Base-by-base conservation (phyloP, 2,888 invertebrate species). In the Brassicogethes aeneus region DNA sequence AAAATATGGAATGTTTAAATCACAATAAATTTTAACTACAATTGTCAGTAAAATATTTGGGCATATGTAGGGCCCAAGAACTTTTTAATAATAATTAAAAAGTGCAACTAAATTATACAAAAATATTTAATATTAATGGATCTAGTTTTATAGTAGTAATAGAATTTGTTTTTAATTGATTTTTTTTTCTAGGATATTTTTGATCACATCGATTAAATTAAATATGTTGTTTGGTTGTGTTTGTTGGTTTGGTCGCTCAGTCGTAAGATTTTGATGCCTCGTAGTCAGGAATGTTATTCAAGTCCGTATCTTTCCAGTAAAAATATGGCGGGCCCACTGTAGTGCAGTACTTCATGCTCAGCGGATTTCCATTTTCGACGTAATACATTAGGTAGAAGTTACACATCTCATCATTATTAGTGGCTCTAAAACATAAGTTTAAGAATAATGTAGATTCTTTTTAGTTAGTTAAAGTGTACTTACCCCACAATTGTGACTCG, bases 351-450 rank as follows among this genome's bases (percentile, higher is more conserved):
- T 88, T 86, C 67, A 79, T 80, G 0, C 80, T 67, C 2, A 92
- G 66, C 0, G 90, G 88, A 2, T 79, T 74, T 10, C 75, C 79
- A 38, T 82, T 75, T 39, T 89, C 79, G 0, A 91, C 88, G 71
- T 88, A 93, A 66, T 93, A 93, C 89, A 93, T 90, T 1, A 94
- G 65, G 67, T 94, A 94, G 68, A 93, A 92, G 68, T 93, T 94
- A 70, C 93, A 94, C 93, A 94, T 94, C 69, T 94, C 93, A 55
- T 93, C 89, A 10, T 80, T 75, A 61, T 86, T 88, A 16, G 92
- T 92, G 74, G 0, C 88, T 85, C 66, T 38, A 61, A 59, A 32
- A 32, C 8, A 14, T 5, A 34, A 15, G 10, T 23, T 10, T 7
- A 23, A 23, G 5, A 23, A 7, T 23, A 23, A 23, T 10, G 10